phyloP scores from a whole-genome alignment of 1,140 invertebrate species.

The Cotesia glomerata region DNA sequence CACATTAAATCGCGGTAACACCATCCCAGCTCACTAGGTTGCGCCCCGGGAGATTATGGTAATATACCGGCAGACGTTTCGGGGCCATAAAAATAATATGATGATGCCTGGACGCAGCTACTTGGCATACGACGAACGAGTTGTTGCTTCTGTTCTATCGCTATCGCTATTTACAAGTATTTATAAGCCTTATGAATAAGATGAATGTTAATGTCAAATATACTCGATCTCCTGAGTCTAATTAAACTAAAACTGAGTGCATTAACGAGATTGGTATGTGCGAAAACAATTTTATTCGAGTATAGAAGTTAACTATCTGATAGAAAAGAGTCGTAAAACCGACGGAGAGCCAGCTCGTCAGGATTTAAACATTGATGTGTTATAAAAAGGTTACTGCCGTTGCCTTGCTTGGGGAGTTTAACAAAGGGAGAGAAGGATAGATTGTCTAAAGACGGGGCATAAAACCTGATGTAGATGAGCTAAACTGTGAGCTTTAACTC shows the following conservation, averaged over 20 bases:
- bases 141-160: conserved; percentile 33
- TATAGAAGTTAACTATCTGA: background rate
- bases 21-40: background rate
- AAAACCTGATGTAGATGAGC: background rate
- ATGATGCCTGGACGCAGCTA: conserved; percentile 48
- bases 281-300: background rate
- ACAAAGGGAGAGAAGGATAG: background rate
- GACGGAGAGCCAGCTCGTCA: background rate
- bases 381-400: conserved; percentile 11
- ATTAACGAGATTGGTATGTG: conserved; percentile 15
- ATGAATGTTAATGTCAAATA: too few species aligned
- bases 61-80: conserved; percentile 54
- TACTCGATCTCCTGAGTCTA: too few species aligned
- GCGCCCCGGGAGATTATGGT: conserved; percentile 50
- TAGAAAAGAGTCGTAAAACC: conserved; percentile 1
- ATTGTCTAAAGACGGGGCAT: background rate
- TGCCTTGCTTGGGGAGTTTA: background rate
- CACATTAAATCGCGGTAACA: background rate
- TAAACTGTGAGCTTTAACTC: conserved; percentile 7
- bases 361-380: conserved; percentile 6
- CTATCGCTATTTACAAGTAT: conserved; percentile 14
- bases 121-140: conserved; percentile 39
- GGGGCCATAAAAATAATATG: conserved; percentile 56
- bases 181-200: too few species aligned
- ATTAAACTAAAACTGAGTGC: too few species aligned